phyloP scores from a whole-genome alignment of 92 coral and sea anemone species.

The Epizoanthus ramosus region DNA sequence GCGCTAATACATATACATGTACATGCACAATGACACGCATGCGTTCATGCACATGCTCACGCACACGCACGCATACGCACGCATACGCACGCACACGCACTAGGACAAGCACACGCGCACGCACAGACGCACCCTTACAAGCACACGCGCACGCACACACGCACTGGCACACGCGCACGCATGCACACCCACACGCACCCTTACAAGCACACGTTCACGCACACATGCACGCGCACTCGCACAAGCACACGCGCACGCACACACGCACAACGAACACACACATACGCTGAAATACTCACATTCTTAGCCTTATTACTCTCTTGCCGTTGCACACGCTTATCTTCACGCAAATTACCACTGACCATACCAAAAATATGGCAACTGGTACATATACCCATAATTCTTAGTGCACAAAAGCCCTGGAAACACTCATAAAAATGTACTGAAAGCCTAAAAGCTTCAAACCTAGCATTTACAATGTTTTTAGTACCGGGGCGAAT shows the following conservation, averaged over 20 bases:
- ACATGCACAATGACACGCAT: background rate
- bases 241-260: background rate
- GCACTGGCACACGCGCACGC: background rate
- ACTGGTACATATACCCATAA: too few species aligned
- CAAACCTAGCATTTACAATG: too few species aligned
- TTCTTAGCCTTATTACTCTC: background rate
- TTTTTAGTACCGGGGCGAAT: too few species aligned
- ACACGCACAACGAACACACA: background rate
- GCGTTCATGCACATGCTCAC: too few species aligned
- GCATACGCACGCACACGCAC: background rate
- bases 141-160: background rate
- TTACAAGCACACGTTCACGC: background rate
- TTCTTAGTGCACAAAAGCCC: too few species aligned
- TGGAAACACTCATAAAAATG: too few species aligned
- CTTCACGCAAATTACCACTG: too few species aligned
- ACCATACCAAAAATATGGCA: too few species aligned
- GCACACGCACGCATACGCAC: too few species aligned
- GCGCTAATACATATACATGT: background rate
- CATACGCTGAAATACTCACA: background rate
- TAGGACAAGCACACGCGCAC: background rate
- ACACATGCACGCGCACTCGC: background rate
- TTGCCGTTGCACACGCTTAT: too few species aligned
- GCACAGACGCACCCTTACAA: background rate
- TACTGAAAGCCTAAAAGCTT: too few species aligned
- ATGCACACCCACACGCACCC: too few species aligned